Evolutionary conservation across 1,140 invertebrate species (phyloP).

Genomic region (Drosophila teissieri): DNA sequence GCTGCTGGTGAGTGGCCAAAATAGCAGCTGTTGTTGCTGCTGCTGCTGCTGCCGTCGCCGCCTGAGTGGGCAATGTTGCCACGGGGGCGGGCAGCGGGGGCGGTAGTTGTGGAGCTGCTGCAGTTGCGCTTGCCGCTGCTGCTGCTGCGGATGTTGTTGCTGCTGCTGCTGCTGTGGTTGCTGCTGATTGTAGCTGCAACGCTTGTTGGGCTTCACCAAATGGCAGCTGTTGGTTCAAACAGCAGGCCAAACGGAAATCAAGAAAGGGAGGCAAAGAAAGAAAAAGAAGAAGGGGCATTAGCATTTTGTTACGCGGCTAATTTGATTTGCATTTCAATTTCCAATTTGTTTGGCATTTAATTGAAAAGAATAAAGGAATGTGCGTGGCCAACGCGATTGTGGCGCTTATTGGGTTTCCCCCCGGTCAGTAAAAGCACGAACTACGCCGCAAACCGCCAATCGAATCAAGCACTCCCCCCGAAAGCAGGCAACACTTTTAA

Average conservation of each 20-base stretch:
- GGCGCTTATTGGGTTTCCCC: conserved; percentile 24
- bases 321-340: conserved; percentile 77
- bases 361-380: conserved; percentile 42
- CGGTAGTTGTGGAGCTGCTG: conserved; percentile 30
- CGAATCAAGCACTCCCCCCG: background rate
- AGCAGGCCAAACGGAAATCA: background rate
- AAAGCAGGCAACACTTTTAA: conserved; percentile 1
- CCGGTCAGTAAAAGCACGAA: background rate
- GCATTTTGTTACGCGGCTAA: conserved; percentile 58
- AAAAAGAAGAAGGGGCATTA: conserved; percentile 17
- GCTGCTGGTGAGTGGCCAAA: conserved; percentile 24
- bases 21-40: conserved; percentile 14
- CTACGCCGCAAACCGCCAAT: conserved; percentile 1
- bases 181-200: conserved; percentile 49
- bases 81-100: conserved; percentile 53
- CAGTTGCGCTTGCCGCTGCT: conserved; percentile 26
- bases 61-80: conserved; percentile 60
- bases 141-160: conserved; percentile 19
- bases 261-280: background rate
- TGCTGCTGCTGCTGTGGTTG: conserved; percentile 29
- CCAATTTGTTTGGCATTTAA: conserved; percentile 65
- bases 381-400: conserved; percentile 2
- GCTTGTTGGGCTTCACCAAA: conserved; percentile 78
- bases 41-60: conserved; percentile 34
- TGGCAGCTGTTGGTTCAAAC: conserved; percentile 46